Conservation (phyloP, 1,140 invertebrate species). For the Drosophila bipectinata region DNA sequence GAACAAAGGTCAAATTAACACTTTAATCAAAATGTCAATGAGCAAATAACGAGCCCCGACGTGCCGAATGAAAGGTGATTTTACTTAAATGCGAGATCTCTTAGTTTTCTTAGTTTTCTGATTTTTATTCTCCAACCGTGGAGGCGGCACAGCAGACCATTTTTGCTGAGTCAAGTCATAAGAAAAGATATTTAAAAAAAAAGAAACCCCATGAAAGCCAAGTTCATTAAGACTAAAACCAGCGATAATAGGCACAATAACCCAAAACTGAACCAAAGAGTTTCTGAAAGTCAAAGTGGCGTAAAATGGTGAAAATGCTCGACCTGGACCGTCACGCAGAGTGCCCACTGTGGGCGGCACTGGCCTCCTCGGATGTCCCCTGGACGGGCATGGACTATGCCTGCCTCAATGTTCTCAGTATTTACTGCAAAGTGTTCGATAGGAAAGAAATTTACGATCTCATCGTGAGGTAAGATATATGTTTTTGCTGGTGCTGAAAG, state of each 20-base stretch:
- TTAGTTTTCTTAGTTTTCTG: slow-evolving; percentile 29
- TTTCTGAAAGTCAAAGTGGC: slow-evolving; percentile 35
- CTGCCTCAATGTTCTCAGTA: slow-evolving; percentile 91
- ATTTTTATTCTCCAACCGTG: background rate
- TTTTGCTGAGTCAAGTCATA: slow-evolving; percentile 61
- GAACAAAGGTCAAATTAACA: slow-evolving; percentile 64
- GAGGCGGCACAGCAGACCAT: slow-evolving; percentile 38
- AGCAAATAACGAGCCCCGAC: slow-evolving; percentile 67
- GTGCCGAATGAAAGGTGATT: slow-evolving; percentile 61
- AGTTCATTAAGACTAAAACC: slow-evolving; percentile 52
- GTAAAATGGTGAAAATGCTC: slow-evolving; percentile 85
- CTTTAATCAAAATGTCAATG: slow-evolving; percentile 80
- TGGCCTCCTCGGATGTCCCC: slow-evolving; percentile 86
- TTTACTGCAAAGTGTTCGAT: slow-evolving; percentile 93
- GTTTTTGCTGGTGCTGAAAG: slow-evolving; percentile 31
- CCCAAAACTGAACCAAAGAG: slow-evolving; percentile 25
- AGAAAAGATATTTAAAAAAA: slow-evolving; percentile 28
- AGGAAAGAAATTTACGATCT: slow-evolving; percentile 90
- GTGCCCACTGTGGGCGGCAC: slow-evolving; percentile 85
- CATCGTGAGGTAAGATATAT: slow-evolving; percentile 88
- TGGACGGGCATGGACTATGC: slow-evolving; percentile 92
- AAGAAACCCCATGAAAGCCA: slow-evolving; percentile 36
- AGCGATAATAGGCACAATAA: slow-evolving; percentile 17
- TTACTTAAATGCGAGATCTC: slow-evolving; percentile 43
- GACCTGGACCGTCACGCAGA: slow-evolving; percentile 86